Base-by-base conservation (phyloP, 2,888 invertebrate genomes). In the Spicauda simplicius region DNA sequence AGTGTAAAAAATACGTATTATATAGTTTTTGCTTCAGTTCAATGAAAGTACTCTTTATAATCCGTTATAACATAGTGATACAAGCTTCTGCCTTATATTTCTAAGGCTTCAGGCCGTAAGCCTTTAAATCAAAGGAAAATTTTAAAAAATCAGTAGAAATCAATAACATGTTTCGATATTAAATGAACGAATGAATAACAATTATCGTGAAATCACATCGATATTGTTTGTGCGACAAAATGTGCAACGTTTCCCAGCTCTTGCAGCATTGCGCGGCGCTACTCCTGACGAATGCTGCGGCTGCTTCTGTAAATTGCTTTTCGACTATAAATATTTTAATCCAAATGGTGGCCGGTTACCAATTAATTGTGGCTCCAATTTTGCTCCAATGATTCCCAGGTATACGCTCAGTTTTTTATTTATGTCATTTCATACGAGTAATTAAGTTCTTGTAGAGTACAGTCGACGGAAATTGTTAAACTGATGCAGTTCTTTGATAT, bases 241-340 rank as follows among this genome's bases (percentile, higher is more conserved):
- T 85, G 82, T 81, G 81, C 86, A 85, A 77, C 77, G 78, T 80
- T 77, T 25, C 25, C 25, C 25, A 25, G 25, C 5, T 25, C 25
- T 5, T 4, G 5, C 25, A 5, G 25, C n/a, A n/a, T n/a, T n/a
- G 25, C 87, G 77, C 79, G 85, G 85, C 84, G 86, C 88, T 91
- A 90, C 79, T 83, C 77, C 81, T 87, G 91, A 89, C 90, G 84
- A 79, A 84, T 87, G 84, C 85, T 90, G 90, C 82, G 90, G 90
- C 83, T 80, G 86, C 86, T 3, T 82, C 85, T 85, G 89, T 83
- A 90, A 91, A 91, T 91, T 91, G 91, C 88, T 90, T 91, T 90
- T 88, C 85, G 85, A 87, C 90, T 80, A 90, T 90, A 90, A 91
- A 91, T 90, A 91, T 91, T 90, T 91, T 90, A 90, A 90, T 90